phyloP scores from a whole-genome alignment of 2,888 invertebrate species.

The Dryadula phaetusa region DNA sequence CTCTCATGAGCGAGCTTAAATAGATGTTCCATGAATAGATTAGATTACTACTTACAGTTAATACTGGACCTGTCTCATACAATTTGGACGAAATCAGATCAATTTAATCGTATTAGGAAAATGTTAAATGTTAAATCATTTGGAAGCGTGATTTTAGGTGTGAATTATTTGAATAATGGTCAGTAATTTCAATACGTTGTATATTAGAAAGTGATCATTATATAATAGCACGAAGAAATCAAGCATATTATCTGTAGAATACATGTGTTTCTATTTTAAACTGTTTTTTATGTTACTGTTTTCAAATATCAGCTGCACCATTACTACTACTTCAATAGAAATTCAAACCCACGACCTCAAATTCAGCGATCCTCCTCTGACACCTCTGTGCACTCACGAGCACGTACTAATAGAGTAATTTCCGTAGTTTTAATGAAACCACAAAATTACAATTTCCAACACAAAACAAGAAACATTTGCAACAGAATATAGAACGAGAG shows the following conservation, averaged over 20 bases:
- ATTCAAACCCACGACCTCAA: background rate
- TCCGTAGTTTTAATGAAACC: background rate
- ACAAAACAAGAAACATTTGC: background rate
- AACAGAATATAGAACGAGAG: conserved; percentile 18
- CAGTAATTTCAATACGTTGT: too few relatives aligned
- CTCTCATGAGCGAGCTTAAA: conserved; percentile 21
- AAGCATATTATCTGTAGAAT: too few relatives aligned
- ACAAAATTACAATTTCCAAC: conserved; percentile 1
- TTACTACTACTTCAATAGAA: too few relatives aligned
- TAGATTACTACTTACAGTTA: conserved; percentile 23
- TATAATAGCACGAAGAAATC: too few relatives aligned
- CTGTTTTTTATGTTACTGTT: too few relatives aligned
- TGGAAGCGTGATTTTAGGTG: too few relatives aligned
- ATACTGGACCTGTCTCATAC: conserved; percentile 15
- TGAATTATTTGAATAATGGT: too few relatives aligned
- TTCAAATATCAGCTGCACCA: too few relatives aligned
- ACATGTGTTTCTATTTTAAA: too few relatives aligned
- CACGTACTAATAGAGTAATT: background rate
- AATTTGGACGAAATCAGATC: background rate
- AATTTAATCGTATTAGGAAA: background rate
- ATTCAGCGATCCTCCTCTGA: background rate
- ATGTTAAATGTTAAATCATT: background rate
- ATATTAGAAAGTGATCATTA: too few relatives aligned
- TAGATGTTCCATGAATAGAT: conserved; percentile 20
- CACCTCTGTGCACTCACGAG: too few relatives aligned